Percentiles rank a stretch among this genome's conserved stretches.
phyloP scores from a whole-genome alignment of 2,113 vertebrate genomes.

The Emydura subglobosa region DNA sequence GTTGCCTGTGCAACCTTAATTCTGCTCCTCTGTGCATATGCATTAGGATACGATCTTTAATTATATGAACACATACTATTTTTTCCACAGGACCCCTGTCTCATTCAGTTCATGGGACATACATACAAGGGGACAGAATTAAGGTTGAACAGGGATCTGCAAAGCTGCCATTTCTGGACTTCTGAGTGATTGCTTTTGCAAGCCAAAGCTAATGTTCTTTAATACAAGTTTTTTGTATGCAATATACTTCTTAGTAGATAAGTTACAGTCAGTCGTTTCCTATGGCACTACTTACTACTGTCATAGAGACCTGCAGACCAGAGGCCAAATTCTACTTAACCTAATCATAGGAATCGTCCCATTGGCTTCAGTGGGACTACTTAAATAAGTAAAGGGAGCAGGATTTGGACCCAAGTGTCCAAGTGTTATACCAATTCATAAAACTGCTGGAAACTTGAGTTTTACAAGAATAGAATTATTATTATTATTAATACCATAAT shows the following conservation, averaged over 20 bases:
- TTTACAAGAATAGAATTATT: background rate
- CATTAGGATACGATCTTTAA: background rate
- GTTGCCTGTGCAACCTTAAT: background rate
- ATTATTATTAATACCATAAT: background rate
- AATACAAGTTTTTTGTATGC: background rate
- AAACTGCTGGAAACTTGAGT: background rate
- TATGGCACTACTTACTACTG: background rate
- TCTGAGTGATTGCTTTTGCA: background rate
- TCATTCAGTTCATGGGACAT: background rate
- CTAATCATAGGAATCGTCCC: background rate
- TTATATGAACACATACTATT: background rate
- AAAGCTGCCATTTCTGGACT: rapidly evolving
- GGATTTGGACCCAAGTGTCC: background rate
- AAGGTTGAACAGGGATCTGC: background rate
- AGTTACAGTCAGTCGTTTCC: background rate
- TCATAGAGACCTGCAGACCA: background rate
- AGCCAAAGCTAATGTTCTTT: background rate
- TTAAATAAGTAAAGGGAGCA: background rate
- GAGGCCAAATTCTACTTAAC: background rate
- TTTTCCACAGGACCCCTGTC: no score
- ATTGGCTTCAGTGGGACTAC: background rate
- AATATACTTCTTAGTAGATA: background rate
- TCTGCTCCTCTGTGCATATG: background rate
- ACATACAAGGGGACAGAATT: background rate
- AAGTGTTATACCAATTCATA: background rate